phyloP scores from a whole-genome alignment of 2,888 invertebrate genomes.

The Formica aserva region DNA sequence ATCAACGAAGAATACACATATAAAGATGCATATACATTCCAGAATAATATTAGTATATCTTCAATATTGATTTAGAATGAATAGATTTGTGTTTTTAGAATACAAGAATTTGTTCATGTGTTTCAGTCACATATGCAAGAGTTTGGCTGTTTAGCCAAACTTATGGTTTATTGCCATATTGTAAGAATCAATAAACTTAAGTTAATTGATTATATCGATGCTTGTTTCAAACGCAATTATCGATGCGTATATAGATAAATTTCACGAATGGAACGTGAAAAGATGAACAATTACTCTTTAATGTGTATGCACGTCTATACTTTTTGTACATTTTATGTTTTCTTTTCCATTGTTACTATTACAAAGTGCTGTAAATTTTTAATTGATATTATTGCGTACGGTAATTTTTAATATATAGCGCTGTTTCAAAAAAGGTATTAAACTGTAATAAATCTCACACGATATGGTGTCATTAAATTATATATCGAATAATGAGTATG shows the following conservation, averaged over 20 bases:
- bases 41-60: not conserved
- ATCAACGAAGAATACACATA: not conserved
- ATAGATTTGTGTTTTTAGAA: not conserved
- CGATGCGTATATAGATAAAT: not conserved
- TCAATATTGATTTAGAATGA: not conserved
- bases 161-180: not conserved
- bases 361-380: not conserved
- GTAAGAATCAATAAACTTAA: not conserved
- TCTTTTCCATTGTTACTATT: not conserved
- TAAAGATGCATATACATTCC: conserved; percentile 18
- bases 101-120: not conserved
- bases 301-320: not conserved
- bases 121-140: not conserved
- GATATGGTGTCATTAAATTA: not conserved
- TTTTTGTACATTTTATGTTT: conserved; percentile 24
- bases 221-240: not conserved
- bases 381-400: not conserved
- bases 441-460: not conserved
- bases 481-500: not conserved
- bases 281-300: not conserved
- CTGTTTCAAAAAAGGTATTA: conserved; percentile 4
- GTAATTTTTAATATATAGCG: not conserved
- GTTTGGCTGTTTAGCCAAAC: not conserved
- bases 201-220: not conserved
- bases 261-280: not conserved